A percentile compares a stretch with the other conserved stretches of the same genome.
Conservation (phyloP, 2,888 invertebrate species). For the Harpalus rubripes region DNA sequence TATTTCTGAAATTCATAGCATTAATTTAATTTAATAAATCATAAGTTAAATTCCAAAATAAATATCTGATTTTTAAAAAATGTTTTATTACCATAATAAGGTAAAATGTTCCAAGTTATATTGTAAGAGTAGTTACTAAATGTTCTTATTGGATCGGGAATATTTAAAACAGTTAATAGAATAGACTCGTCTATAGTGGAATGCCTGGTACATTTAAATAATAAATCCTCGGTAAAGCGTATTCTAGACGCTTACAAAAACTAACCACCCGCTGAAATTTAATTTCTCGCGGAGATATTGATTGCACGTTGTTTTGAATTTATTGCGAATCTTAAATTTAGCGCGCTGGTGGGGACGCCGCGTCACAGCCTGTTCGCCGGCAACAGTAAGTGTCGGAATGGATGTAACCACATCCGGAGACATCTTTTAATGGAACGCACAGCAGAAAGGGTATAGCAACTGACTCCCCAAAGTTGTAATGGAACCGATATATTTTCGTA, state of each 20-base stretch:
- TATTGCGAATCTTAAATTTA: slow-evolving; percentile 31
- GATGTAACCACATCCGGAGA: slow-evolving; percentile 50
- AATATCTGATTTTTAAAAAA: too few relatives aligned
- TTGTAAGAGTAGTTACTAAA: neutral
- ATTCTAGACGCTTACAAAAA: neutral
- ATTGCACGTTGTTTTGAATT: slow-evolving; percentile 10
- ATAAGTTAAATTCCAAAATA: too few relatives aligned
- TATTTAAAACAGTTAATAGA: too few relatives aligned
- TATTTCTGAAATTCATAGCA: too few relatives aligned
- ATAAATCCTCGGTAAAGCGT: neutral
- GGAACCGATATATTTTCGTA: slow-evolving; percentile 41
- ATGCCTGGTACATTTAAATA: neutral
- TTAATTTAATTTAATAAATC: too few relatives aligned
- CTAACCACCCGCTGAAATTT: slow-evolving; percentile 1
- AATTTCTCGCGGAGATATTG: slow-evolving; percentile 6
- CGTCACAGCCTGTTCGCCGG: slow-evolving; percentile 5
- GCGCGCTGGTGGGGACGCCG: neutral
- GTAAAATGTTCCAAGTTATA: too few relatives aligned
- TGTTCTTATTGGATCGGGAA: too few relatives aligned
- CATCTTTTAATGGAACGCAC: slow-evolving; percentile 46
- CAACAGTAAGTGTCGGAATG: slow-evolving; percentile 47
- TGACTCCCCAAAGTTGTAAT: slow-evolving; percentile 30
- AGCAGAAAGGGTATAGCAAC: slow-evolving; percentile 9
- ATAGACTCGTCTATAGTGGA: too few relatives aligned
- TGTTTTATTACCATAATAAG: too few relatives aligned